A percentile compares a stretch with the other conserved stretches of the same genome.
Evolutionary conservation across 2,888 invertebrate genomes (phyloP).

Genomic region (Mythimna loreyi): DNA sequence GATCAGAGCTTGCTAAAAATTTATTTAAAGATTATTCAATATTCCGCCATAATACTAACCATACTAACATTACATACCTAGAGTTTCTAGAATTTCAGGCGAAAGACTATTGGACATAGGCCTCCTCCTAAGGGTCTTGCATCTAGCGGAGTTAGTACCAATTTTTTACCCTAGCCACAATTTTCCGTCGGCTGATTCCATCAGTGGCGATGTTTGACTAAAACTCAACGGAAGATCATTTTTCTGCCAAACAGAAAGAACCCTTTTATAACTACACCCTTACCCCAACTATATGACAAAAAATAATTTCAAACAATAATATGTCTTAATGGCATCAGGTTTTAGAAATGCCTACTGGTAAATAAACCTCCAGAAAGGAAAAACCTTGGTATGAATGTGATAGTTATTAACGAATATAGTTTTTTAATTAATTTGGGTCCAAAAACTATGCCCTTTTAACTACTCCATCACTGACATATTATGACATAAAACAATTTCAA

Average conservation of each 20-base stretch:
- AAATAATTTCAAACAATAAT: conserved; percentile 4
- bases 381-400: neutral
- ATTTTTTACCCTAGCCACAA: neutral
- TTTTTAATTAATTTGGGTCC: too few species aligned
- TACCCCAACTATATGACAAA: conserved; percentile 8
- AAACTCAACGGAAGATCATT: too few species aligned
- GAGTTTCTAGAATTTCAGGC: too few species aligned
- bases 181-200: neutral
- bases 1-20: neutral
- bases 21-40: too few species aligned
- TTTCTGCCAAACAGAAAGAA: too few species aligned
- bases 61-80: too few species aligned
- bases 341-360: neutral
- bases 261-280: too few species aligned
- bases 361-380: neutral
- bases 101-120: too few species aligned
- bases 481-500: too few species aligned
- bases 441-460: conserved; percentile 4
- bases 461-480: conserved; percentile 7
- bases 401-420: conserved; percentile 7
- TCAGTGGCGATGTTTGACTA: neutral
- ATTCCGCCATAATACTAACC: too few species aligned
- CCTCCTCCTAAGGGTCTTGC: too few species aligned
- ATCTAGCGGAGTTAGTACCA: too few species aligned
- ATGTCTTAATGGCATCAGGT: conserved; percentile 15